Base-by-base conservation (phyloP, 2,113 vertebrate genomes). In the Bubalus kerabau region DNA sequence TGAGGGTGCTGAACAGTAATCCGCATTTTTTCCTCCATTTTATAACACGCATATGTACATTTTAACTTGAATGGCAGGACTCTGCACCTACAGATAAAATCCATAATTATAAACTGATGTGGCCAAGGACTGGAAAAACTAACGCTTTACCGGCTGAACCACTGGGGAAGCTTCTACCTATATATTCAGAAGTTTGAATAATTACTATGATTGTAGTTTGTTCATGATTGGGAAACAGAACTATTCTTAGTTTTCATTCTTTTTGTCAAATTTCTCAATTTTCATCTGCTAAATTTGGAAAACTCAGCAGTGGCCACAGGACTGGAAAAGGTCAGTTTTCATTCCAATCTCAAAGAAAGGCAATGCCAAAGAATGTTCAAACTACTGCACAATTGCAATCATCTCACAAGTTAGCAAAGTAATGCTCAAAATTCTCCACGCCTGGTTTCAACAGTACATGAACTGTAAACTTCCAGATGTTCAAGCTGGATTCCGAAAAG, bases 101-200 rank as follows among this genome's bases (percentile, higher is more conserved):
- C 5, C 36, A 1, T 80, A 80, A 36, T 40, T 36, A 21, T n/a
- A 6, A 76, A 71, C 28, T 8, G 6, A 4, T 0, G 1, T 43
- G 6, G 30, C 8, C 24, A 52, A 59, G 14, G 11, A 48, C 3
- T 81, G 2, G 0, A 24, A 89, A 91, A 54, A 71, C n/a, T 36
- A 36, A 71, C 0, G 0, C 17, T 36, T 36, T 36, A 71, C n/a
- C 16, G 1, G 36, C 64, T 71, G 17, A 71, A n/a, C n/a, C 64
- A 71, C 17, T 36, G 64, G 8, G 32, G 17, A 36, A 67, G 30
- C 64, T 10, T 83, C 87, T 74, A 28, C 1, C 32, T 54, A 52
- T 74, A 48, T 28, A 57, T 7, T 80, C 4, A 40, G 48, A 89
- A 36, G 4, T 54, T 32, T 8, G 81, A 46, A 6, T 90, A 32